Base-by-base conservation (phyloP, 2,113 vertebrate genomes). In the Melanostigma gelatinosum region DNA sequence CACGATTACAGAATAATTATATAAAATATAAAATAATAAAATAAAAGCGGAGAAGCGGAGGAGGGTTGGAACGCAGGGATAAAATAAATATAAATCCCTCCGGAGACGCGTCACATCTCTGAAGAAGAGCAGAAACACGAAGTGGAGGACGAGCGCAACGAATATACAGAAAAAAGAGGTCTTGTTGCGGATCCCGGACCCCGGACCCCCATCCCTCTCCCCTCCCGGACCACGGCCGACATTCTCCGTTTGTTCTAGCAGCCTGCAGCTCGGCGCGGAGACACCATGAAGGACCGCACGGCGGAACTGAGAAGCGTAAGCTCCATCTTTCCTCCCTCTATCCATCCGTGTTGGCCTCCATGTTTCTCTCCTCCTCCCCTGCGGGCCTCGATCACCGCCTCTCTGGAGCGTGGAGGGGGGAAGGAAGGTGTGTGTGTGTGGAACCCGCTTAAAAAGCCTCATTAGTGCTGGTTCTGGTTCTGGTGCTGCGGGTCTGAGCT, bases 241-340 rank as follows among this genome's bases (percentile, higher is more conserved):
- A 85, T 67, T 80, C 80, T 85, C 75, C 83, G 80, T 44, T 60
- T 68, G 3, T 18, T 74, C 16, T 58, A 87, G 85, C 87, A 88
- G 84, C 80, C 80, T 32, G 32, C 3, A 87, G 79, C 63, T 48
- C 87, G 76, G 85, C 85, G 81, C 85, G 81, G 82, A 77, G 83
- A 85, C 88, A 89, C 73, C 84, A 93, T 93, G 92, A 93, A 93
- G 89, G 92, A 93, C 88, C 92, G 92, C 27, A 93, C 92, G 86
- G 92, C 92, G 88, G 92, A 93, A 91, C 92, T 93, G 85, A 86
- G 92, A 86, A 93, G 92, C 27, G 92, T 93, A 89, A 92, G 92
- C 1, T 2, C 10, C 12, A 42, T 16, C 27, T 63, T 80, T 48
- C 36, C 24, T 55, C 70, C 68, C 66, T 54, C 16, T 57, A 2